Base-by-base conservation (phyloP, 2,888 invertebrate species). In the Barypeithes pellucidus region DNA sequence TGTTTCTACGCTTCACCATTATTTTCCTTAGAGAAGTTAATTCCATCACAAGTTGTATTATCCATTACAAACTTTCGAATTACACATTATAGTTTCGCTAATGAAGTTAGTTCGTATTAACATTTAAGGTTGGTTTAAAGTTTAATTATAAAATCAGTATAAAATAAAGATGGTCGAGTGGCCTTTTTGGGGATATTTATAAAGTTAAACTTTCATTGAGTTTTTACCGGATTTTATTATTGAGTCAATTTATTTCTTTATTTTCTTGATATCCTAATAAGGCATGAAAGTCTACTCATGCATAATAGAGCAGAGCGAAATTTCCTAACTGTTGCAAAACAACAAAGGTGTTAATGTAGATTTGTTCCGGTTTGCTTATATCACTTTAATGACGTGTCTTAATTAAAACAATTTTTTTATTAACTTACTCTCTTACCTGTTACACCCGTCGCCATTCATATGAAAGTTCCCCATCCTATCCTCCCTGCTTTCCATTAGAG, bases 401-500 rank as follows among this genome's bases (percentile, higher is more conserved):
- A 7, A 9, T 29, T 29, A 29, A 29, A 29, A 5, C 29, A 29
- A 2, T 29, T 29, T 29, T 9, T 4, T 5, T 29, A 29, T 4
- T 29, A 5, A 29, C 29, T 29, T 29, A 24, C 24, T 24, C 45
- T 62, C 20, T 33, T 47, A 72, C 71, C 71, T 41, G 16, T 60
- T 60, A 11, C 59, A 43, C 0, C 47, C 22, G 16, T 24, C 12
- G 7, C 22, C 66, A 9, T 65, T 59, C 8, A 45, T 8, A 5
- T 61, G 43, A 14, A 33, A 33, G 16, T 24, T 60, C 5, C 61
- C 33, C 29, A 47, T 36, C 4, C 62, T 65, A 9, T 76, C 76
- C 33, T 72, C 74, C 41, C 70, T 70, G 22, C 68, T 72, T 68
- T 76, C 72, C 72, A 72, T 89, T 29, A 85, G 76, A 4, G 82